These are phyloP conservation scores for Rhingia campestris DNA, from an alignment of 2,888 invertebrate species.

Conservation along the genomic window DNA sequence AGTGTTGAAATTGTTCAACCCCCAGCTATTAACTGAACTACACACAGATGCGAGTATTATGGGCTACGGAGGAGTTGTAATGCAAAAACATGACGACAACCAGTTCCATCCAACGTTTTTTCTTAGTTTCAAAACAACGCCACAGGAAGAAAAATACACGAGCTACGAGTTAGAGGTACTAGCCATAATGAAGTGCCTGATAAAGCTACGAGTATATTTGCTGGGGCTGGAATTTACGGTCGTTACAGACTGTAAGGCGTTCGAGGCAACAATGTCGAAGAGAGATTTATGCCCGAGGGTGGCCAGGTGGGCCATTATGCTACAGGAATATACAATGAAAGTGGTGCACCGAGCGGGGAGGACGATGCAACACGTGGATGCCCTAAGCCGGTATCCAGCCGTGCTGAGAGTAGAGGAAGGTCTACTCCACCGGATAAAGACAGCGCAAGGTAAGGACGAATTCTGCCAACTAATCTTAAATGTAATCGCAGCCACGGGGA, in stretches of 20 bases:
- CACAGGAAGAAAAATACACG: slow-evolving; percentile 72
- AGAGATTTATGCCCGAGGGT: slow-evolving; percentile 32
- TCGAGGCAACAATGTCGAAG: slow-evolving; percentile 74
- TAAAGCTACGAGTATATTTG: slow-evolving; percentile 76
- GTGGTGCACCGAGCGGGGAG: slow-evolving; percentile 16
- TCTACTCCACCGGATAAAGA: neutral
- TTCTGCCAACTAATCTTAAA: neutral
- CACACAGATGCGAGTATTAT: slow-evolving; percentile 34
- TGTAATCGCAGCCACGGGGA: neutral
- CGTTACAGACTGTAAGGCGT: slow-evolving; percentile 77
- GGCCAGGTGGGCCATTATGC: slow-evolving; percentile 21
- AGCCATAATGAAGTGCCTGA: slow-evolving; percentile 76
- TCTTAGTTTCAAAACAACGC: slow-evolving; percentile 14
- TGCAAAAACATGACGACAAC: slow-evolving; percentile 69
- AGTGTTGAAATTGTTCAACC: no score
- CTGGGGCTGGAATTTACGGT: slow-evolving; percentile 62
- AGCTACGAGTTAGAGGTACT: slow-evolving; percentile 78
- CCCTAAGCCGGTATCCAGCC: no score
- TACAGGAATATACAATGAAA: no score
- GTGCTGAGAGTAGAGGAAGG: slow-evolving; percentile 18
- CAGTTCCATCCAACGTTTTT: slow-evolving; percentile 77
- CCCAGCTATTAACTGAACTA: no score
- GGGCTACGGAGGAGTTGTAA: slow-evolving; percentile 76
- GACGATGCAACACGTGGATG: slow-evolving; percentile 40
- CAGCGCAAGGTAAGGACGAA: neutral